These are phyloP conservation scores for Drosophila persimilis DNA, from an alignment of 1,140 invertebrate genomes.

Conservation along the genomic window DNA sequence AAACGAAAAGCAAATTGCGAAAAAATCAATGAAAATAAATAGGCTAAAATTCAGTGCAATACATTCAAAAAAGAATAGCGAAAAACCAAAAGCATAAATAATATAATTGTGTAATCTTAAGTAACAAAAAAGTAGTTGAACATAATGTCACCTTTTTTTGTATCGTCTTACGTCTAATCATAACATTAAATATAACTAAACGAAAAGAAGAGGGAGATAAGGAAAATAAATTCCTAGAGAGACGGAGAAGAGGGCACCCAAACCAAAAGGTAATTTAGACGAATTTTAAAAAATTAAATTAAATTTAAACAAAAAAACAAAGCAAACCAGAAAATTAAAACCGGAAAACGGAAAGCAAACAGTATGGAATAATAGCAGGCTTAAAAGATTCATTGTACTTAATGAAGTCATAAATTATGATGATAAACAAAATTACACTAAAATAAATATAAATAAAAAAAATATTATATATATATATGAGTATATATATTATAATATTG, in stretches of 20 bases:
- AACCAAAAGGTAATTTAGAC: slow-evolving; percentile 72
- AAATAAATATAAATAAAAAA: slow-evolving; percentile 55
- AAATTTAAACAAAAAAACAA: slow-evolving; percentile 35
- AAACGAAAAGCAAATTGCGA: neutral
- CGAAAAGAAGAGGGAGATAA: neutral
- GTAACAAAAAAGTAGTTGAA: slow-evolving; percentile 65
- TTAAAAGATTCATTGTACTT: slow-evolving; percentile 59
- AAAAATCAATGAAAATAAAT: neutral
- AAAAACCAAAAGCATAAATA: slow-evolving; percentile 33
- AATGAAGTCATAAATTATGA: slow-evolving; percentile 38
- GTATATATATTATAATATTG: slow-evolving; percentile 68
- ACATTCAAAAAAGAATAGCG: slow-evolving; percentile 28
- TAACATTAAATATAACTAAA: slow-evolving; percentile 50
- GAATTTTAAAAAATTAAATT: slow-evolving; percentile 68
- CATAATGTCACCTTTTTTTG: slow-evolving; percentile 55
- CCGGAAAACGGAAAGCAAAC: neutral
- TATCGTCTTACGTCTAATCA: slow-evolving; percentile 68
- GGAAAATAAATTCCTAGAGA: slow-evolving; percentile 5
- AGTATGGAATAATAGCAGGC: slow-evolving; percentile 49
- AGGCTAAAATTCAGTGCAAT: slow-evolving; percentile 70
- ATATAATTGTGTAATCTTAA: slow-evolving; percentile 53
- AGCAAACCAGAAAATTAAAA: neutral
- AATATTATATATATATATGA: slow-evolving; percentile 22
- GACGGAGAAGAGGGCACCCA: too few relatives aligned
- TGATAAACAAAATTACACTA: slow-evolving; percentile 59